Evolutionary conservation across 2,113 vertebrate genomes (phyloP).

Genomic region (Gobius niger): DNA sequence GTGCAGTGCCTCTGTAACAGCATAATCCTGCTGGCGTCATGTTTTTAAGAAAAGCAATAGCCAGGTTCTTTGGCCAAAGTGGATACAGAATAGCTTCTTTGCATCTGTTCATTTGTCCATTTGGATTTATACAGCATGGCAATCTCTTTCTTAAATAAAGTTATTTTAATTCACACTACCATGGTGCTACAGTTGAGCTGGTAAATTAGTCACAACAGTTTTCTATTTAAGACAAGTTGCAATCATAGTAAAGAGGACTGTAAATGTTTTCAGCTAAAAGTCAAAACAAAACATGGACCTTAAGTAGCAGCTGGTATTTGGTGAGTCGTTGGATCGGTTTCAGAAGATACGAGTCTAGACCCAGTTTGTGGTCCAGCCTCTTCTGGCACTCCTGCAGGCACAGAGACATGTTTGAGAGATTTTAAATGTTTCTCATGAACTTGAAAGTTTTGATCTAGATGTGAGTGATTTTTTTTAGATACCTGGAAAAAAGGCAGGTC

Average conservation of each 20-base stretch:
- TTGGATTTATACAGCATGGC: neutral
- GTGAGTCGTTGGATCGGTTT: slow-evolving; percentile 97
- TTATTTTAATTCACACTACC: no score
- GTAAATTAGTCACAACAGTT: no score
- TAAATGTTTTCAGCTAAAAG: no score
- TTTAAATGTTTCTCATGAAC: neutral
- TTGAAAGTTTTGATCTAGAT: neutral
- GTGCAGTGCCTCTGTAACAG: neutral
- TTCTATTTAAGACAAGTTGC: no score
- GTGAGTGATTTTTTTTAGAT: neutral
- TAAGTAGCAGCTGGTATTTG: slow-evolving; percentile 95
- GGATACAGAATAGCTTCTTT: neutral
- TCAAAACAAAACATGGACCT: slow-evolving; percentile 69
- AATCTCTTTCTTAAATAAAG: neutral
- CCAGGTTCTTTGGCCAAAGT: neutral
- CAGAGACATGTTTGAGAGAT: neutral
- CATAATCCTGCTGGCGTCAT: neutral
- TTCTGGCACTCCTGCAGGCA: slow-evolving; percentile 87
- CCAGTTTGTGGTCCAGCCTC: slow-evolving; percentile 92
- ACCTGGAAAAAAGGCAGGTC: slow-evolving; percentile 95
- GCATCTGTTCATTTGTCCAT: neutral
- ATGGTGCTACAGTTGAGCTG: no score
- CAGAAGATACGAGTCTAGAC: slow-evolving; percentile 93
- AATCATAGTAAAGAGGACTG: no score
- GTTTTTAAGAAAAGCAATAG: neutral